Conservation (phyloP, 2,888 invertebrate species). For the Drosophila histrio region DNA sequence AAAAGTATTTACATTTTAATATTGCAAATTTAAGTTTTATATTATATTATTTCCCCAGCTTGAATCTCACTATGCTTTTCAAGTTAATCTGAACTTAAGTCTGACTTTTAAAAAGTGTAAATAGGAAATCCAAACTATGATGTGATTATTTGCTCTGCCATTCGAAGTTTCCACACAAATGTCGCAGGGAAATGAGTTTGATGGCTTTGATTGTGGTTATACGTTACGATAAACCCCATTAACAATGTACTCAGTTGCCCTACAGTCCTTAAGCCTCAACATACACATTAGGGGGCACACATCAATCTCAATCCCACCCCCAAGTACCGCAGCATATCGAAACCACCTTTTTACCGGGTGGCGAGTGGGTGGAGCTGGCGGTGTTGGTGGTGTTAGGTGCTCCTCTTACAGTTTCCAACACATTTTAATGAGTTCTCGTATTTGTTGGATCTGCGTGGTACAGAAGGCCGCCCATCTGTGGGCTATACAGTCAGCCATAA, state of each 20-base stretch:
- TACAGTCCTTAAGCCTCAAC: slow-evolving; percentile 42
- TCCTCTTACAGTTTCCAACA: slow-evolving; percentile 48
- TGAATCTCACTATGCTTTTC: too few relatives aligned
- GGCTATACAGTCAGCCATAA: slow-evolving; percentile 44
- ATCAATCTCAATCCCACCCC: slow-evolving; percentile 33
- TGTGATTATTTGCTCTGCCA: slow-evolving; percentile 17
- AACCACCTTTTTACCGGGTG: slow-evolving; percentile 44
- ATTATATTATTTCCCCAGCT: too few relatives aligned
- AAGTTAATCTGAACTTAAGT: too few relatives aligned
- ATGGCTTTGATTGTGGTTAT: slow-evolving; percentile 35
- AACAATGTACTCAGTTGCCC: slow-evolving; percentile 45
- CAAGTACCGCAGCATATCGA: slow-evolving; percentile 36
- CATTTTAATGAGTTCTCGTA: slow-evolving; percentile 69
- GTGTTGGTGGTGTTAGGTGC: slow-evolving; percentile 3
- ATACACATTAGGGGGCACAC: slow-evolving; percentile 23
- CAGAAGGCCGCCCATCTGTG: slow-evolving; percentile 28
- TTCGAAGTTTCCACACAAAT: slow-evolving; percentile 5
- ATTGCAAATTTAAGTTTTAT: too few relatives aligned
- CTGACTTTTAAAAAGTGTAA: too few relatives aligned
- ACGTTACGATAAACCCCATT: slow-evolving; percentile 47
- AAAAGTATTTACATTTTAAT: too few relatives aligned
- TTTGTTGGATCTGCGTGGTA: slow-evolving; percentile 23
- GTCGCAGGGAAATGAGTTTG: slow-evolving; percentile 33
- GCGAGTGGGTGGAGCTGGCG: neutral
- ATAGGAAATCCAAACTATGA: neutral